phyloP scores from a whole-genome alignment of 2,113 vertebrate genomes.

The Tetrax tetrax region DNA sequence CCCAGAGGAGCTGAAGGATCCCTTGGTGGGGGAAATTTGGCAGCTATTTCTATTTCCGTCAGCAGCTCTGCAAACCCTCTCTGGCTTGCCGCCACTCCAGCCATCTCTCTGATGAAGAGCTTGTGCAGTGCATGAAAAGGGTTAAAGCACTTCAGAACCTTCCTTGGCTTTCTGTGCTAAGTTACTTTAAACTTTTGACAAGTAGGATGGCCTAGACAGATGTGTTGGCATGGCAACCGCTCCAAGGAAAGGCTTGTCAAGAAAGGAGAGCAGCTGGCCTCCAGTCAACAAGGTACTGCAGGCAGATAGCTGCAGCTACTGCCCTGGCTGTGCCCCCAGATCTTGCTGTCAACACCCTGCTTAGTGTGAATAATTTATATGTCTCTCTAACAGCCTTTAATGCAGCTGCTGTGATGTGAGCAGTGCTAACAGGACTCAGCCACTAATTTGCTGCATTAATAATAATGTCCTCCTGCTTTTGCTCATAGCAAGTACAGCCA shows the following conservation, averaged over 20 bases:
- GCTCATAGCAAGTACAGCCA: neutral
- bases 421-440: neutral
- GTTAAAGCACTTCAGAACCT: neutral
- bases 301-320: neutral
- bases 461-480: neutral
- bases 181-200: neutral
- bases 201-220: neutral
- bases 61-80: too few species aligned
- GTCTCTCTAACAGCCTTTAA: neutral
- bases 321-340: neutral
- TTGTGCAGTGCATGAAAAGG: neutral
- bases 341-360: neutral
- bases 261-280: neutral
- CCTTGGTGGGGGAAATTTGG: neutral
- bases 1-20: neutral
- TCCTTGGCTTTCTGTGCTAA: neutral
- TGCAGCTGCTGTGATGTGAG: neutral
- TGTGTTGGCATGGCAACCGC: neutral
- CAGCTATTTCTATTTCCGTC: neutral
- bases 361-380: neutral
- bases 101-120: neutral
- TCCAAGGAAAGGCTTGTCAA: neutral
- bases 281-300: neutral
- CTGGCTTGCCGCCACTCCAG: neutral
- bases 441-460: neutral